These are phyloP conservation scores for Motacilla tschutschensis DNA, from an alignment of 2,113 vertebrate genomes.

Conservation along the genomic window DNA sequence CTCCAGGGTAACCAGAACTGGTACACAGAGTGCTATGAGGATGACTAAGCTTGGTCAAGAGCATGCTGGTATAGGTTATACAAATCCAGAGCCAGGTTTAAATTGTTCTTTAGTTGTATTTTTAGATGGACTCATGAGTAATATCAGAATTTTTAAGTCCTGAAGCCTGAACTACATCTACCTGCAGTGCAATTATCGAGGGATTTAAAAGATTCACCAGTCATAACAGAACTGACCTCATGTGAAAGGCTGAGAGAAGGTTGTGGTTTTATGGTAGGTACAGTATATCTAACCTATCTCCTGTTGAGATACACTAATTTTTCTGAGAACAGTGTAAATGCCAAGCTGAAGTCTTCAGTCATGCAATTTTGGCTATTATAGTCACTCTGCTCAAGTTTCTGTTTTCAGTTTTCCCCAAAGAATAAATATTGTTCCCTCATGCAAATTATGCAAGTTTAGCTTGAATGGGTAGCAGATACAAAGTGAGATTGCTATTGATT, in stretches of 20 bases:
- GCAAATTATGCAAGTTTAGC: background rate
- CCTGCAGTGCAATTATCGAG: background rate
- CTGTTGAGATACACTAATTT: background rate
- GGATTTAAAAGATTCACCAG: background rate
- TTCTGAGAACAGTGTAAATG: background rate
- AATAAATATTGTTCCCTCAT: background rate
- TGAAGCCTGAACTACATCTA: background rate
- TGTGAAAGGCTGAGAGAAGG: background rate
- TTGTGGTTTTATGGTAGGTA: background rate
- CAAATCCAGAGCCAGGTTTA: background rate
- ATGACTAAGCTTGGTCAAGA: background rate
- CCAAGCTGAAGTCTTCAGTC: background rate
- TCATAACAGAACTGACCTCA: background rate
- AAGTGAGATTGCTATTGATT: background rate
- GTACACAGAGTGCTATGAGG: background rate
- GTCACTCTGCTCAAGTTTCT: background rate
- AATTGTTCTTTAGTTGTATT: background rate
- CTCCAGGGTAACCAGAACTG: background rate
- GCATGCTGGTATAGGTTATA: background rate
- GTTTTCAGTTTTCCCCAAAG: background rate
- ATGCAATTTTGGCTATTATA: background rate
- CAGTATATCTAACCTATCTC: background rate
- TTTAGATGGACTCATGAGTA: background rate
- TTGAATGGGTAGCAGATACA: background rate
- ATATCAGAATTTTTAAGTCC: background rate